Percentiles rank a stretch among this genome's conserved stretches.
Evolutionary conservation across 2,888 invertebrate species (phyloP).

Genomic region (Eupithecia subfuscata): DNA sequence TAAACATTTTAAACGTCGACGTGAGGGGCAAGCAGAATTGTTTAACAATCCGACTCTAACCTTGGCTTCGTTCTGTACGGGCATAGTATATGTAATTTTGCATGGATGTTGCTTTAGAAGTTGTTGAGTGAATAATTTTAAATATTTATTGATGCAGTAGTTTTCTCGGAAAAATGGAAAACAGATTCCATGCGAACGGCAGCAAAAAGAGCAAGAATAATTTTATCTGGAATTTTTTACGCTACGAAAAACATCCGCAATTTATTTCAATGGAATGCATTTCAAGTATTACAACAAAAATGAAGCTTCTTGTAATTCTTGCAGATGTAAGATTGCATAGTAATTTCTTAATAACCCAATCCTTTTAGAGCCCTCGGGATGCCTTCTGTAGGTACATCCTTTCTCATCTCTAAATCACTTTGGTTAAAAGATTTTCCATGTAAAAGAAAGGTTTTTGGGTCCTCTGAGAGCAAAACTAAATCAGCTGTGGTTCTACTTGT

Average conservation of each 20-base stretch:
- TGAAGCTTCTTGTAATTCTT: not conserved
- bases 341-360: no score
- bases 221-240: not conserved
- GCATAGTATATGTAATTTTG: slow-evolving; percentile 7
- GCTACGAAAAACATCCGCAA: not conserved
- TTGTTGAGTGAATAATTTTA: slow-evolving; percentile 17
- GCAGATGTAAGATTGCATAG: not conserved
- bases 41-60: slow-evolving; percentile 31
- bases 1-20: slow-evolving; percentile 36
- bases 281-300: not conserved
- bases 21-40: slow-evolving; percentile 39
- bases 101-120: slow-evolving; percentile 2
- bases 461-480: slow-evolving; percentile 12
- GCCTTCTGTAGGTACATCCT: slow-evolving; percentile 10
- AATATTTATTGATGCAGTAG: slow-evolving; percentile 14
- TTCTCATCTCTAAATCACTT: slow-evolving; percentile 43
- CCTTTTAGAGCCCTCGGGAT: slow-evolving; percentile 38
- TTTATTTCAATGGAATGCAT: not conserved
- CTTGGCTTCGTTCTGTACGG: slow-evolving; percentile 23
- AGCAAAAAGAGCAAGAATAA: not conserved
- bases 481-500: not conserved
- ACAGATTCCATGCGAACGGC: not conserved
- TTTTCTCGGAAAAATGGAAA: slow-evolving; percentile 1
- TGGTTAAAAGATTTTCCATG: slow-evolving; percentile 56
- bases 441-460: slow-evolving; percentile 51